Evolutionary conservation across 1,140 invertebrate species (phyloP).

Genomic region (Polyergus mexicanus): DNA sequence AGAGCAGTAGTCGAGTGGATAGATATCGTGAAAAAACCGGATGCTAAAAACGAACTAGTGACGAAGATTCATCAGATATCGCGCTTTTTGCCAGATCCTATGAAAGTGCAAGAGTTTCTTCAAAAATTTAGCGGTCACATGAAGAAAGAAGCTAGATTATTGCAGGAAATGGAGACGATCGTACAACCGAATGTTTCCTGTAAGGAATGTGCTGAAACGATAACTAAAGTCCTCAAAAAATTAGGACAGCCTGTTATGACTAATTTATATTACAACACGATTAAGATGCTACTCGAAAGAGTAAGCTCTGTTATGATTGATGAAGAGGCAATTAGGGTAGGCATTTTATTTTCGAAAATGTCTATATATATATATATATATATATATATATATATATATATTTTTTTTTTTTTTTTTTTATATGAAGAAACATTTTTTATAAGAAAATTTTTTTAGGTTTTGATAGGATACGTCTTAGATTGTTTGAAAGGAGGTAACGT

Average conservation of each 20-base stretch:
- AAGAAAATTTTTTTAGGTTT: constrained; percentile 75
- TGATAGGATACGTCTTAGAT: constrained; percentile 87
- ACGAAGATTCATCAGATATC: constrained; percentile 88
- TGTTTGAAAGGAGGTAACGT: constrained; percentile 90
- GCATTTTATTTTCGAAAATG: constrained; percentile 30
- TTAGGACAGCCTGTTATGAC: constrained; percentile 97
- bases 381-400: no score
- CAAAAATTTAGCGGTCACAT: constrained; percentile 95
- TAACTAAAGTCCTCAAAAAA: constrained; percentile 94
- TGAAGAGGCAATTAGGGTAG: constrained; percentile 91
- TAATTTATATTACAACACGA: constrained; percentile 97
- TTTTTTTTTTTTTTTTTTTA: no score
- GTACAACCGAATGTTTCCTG: constrained; percentile 95
- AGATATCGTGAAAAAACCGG: constrained; percentile 91
- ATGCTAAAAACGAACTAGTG: constrained; percentile 90
- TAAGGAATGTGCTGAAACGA: constrained; percentile 95
- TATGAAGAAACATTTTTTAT: no score
- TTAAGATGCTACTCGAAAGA: constrained; percentile 97
- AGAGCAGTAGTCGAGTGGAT: constrained; percentile 95
- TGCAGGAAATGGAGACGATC: constrained; percentile 94
- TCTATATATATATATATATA: neutral
- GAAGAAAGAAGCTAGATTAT: constrained; percentile 91
- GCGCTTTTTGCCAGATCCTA: constrained; percentile 95
- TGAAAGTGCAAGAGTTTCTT: constrained; percentile 97
- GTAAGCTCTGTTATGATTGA: constrained; percentile 98